Evolutionary conservation across 37 sponge, comb jelly and placozoan genomes (phyloP).

Genomic region (Chondrosia reniformis): DNA sequence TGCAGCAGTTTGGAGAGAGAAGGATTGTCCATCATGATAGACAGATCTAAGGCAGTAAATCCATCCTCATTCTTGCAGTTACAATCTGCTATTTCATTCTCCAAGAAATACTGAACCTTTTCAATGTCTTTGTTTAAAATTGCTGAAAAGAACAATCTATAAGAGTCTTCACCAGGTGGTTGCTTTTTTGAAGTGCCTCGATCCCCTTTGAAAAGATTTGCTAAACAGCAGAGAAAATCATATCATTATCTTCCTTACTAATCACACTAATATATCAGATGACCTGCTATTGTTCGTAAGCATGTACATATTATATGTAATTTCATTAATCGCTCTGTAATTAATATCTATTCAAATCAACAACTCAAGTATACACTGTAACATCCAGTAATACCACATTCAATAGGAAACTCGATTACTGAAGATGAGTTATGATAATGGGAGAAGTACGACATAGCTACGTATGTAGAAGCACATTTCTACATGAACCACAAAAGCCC

Average conservation of each 20-base stretch:
- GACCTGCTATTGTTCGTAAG: no score
- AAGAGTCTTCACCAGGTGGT: background rate
- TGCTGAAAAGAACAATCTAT: slow-evolving; percentile 12
- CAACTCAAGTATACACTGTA: background rate
- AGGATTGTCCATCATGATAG: slow-evolving; percentile 53
- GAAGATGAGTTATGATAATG: no score
- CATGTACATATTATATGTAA: no score
- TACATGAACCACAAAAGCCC: background rate
- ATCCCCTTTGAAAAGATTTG: slow-evolving; percentile 6
- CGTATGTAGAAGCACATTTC: no score
- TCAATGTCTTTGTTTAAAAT: slow-evolving; percentile 35
- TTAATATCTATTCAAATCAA: no score
- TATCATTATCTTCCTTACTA: no score
- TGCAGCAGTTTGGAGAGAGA: slow-evolving; percentile 47
- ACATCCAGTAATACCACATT: background rate
- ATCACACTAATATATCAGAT: no score
- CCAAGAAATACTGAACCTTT: slow-evolving; percentile 29
- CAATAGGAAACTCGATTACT: no score
- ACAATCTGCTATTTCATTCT: background rate
- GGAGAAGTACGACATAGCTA: no score
- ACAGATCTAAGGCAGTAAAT: slow-evolving; percentile 56
- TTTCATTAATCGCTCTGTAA: no score
- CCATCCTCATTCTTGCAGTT: slow-evolving; percentile 63
- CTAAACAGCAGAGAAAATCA: background rate
- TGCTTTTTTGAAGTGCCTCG: background rate